A percentile compares a stretch with the other conserved stretches of the same genome.
Evolutionary conservation across 2,888 invertebrate genomes (phyloP).

Genomic region (Drosophila algonquin): DNA sequence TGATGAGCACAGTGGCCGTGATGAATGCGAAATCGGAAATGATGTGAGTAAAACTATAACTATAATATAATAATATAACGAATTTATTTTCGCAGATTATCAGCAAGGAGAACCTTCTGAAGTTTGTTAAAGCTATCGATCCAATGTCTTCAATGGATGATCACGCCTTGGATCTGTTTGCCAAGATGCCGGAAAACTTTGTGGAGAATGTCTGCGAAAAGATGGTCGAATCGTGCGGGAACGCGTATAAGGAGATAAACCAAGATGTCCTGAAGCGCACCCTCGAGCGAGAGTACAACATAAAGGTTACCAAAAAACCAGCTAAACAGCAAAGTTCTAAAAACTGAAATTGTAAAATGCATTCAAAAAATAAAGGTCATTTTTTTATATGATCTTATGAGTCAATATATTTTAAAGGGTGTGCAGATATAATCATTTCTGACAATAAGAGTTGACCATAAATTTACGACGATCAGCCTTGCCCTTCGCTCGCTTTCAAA

Average conservation of each 20-base stretch:
- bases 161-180: conserved; percentile 55
- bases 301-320: conserved; percentile 47
- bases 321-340: background rate
- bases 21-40: background rate
- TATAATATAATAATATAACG: background rate
- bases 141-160: conserved; percentile 45
- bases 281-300: conserved; percentile 65
- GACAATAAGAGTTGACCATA: too few relatives aligned
- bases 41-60: conserved; percentile 15
- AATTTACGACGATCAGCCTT: background rate
- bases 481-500: background rate
- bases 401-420: background rate
- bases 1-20: background rate
- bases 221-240: conserved; percentile 43
- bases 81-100: conserved; percentile 16
- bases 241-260: conserved; percentile 29
- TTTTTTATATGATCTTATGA: background rate
- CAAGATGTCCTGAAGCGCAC: conserved; percentile 53
- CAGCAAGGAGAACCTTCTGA: conserved; percentile 14
- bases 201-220: conserved; percentile 45
- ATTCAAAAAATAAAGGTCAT: background rate
- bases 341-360: background rate
- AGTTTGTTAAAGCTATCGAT: conserved; percentile 53
- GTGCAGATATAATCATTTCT: too few relatives aligned
- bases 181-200: conserved; percentile 47